Evolutionary conservation across 1,140 invertebrate species (phyloP).

Genomic region (Proales similis): DNA sequence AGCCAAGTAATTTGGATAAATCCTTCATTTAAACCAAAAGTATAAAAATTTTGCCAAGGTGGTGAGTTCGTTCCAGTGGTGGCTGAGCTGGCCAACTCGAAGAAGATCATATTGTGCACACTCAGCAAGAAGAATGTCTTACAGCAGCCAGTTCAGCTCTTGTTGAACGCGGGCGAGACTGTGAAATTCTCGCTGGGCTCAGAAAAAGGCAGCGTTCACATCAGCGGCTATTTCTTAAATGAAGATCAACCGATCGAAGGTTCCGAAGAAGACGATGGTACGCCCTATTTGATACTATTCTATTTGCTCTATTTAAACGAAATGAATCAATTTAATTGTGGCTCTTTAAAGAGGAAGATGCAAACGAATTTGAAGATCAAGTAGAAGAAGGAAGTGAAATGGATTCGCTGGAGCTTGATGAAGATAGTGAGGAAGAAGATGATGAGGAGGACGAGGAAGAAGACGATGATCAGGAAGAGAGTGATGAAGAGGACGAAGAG

Average conservation of each 20-base stretch:
- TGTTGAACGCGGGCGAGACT: constrained; percentile 34
- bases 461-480: constrained; percentile 1
- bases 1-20: constrained; percentile 34
- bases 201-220: constrained; percentile 15
- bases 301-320: too few species aligned
- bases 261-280: too few species aligned
- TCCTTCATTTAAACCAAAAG: neutral
- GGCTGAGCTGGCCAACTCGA: constrained; percentile 5
- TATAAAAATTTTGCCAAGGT: neutral
- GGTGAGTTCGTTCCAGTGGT: constrained; percentile 25
- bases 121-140: constrained; percentile 22
- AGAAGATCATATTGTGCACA: constrained; percentile 14
- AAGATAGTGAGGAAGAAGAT: neutral
- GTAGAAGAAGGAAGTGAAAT: constrained; percentile 9
- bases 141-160: constrained; percentile 22
- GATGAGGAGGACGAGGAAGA: neutral
- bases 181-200: constrained; percentile 7
- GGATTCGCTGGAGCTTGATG: constrained; percentile 10
- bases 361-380: constrained; percentile 1
- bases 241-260: too few species aligned
- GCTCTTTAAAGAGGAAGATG: constrained; percentile 11
- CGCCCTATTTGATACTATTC: too few species aligned
- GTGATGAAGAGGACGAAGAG: neutral
- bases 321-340: constrained; percentile 2
- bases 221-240: constrained; percentile 30